Evolutionary conservation across 2,888 invertebrate species (phyloP).

Genomic region (Trichopria drosophilae): DNA sequence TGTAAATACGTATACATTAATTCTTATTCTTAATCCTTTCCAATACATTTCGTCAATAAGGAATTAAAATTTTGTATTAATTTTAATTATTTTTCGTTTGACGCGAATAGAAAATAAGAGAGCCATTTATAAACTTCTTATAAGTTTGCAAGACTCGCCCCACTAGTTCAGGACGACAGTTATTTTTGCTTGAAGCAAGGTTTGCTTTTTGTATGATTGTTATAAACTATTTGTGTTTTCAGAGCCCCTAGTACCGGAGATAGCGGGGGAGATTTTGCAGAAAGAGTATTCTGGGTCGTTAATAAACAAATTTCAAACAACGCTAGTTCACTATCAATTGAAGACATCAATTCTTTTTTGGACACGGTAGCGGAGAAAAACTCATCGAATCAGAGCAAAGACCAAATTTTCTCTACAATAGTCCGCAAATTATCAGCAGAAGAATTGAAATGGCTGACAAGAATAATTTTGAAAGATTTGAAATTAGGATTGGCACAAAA

Average conservation of each 20-base stretch:
- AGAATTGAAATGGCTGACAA: conserved; percentile 88
- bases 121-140: too few species aligned
- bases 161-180: too few species aligned
- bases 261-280: conserved; percentile 76
- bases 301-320: conserved; percentile 60
- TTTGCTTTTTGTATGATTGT: too few species aligned
- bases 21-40: too few species aligned
- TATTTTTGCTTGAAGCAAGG: too few species aligned
- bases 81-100: conserved; percentile 15
- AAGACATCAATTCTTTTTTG: conserved; percentile 73
- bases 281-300: conserved; percentile 74
- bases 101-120: too few species aligned
- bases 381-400: conserved; percentile 65
- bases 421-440: conserved; percentile 67
- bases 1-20: too few species aligned
- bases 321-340: conserved; percentile 64
- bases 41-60: too few species aligned
- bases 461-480: conserved; percentile 84
- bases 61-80: too few species aligned
- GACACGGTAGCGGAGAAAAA: conserved; percentile 74
- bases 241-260: conserved; percentile 61
- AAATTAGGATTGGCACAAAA: conserved; percentile 75
- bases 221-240: too few species aligned
- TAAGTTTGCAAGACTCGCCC: too few species aligned
- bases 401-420: conserved; percentile 69